Evolutionary conservation across 2,113 vertebrate genomes (phyloP).

Genomic region (Hypocryptadius cinnamomeus): DNA sequence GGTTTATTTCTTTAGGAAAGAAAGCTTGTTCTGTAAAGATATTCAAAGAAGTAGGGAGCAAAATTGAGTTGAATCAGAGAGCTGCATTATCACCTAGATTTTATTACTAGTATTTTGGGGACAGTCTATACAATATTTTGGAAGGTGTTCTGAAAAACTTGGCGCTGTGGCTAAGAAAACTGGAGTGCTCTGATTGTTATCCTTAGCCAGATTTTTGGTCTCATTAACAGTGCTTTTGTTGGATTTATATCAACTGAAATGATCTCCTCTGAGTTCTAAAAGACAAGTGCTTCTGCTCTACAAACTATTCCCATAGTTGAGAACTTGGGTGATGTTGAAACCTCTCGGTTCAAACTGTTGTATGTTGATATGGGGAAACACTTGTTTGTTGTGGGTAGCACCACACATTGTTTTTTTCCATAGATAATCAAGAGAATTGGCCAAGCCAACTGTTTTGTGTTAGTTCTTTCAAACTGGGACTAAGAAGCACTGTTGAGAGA

Average conservation of each 20-base stretch:
- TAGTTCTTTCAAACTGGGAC: neutral
- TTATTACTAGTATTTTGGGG: neutral
- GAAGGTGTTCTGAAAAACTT: neutral
- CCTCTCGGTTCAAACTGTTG: neutral
- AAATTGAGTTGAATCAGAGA: neutral
- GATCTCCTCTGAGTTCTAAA: neutral
- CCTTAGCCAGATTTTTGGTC: neutral
- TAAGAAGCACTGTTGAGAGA: neutral
- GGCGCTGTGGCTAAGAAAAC: neutral
- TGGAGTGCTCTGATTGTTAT: neutral
- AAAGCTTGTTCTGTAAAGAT: neutral
- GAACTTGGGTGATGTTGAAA: neutral
- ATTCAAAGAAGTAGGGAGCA: neutral
- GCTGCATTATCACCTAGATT: neutral
- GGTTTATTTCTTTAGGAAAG: neutral
- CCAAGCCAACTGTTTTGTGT: neutral
- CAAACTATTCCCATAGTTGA: neutral
- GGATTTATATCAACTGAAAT: neutral
- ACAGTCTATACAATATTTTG: neutral
- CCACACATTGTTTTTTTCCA: neutral
- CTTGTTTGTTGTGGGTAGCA: neutral
- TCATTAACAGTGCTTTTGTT: neutral
- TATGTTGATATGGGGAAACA: neutral
- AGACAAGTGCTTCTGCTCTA: neutral
- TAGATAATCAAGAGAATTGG: neutral